Percentiles rank a stretch among this genome's conserved stretches.
These are phyloP conservation scores for Oligia fasciuncula DNA, from an alignment of 2,888 invertebrate genomes.

Conservation along the genomic window DNA sequence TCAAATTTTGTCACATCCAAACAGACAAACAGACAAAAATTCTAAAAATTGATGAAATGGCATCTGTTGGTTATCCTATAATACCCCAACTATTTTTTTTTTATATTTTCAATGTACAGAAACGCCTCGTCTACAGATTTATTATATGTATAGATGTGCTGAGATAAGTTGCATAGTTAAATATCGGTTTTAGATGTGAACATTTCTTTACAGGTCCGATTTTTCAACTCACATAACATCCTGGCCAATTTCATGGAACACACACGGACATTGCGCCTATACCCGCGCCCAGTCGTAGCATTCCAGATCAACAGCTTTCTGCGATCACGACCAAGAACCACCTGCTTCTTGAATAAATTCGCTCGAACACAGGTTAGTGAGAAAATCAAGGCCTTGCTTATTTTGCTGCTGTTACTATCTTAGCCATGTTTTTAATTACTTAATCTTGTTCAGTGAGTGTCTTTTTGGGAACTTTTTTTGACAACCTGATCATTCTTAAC, in stretches of 20 bases:
- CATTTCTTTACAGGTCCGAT: conserved; percentile 92
- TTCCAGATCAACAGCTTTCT: conserved; percentile 99
- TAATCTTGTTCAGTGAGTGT: background rate
- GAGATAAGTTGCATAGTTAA: background rate
- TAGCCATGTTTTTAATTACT: background rate
- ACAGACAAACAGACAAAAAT: too few species aligned
- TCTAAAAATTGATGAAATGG: too few species aligned
- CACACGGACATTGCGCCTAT: conserved; percentile 98
- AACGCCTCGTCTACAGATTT: too few species aligned
- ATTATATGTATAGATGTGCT: too few species aligned
- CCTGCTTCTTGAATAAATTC: conserved; percentile 97
- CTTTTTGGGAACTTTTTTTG: background rate
- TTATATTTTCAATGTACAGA: too few species aligned
- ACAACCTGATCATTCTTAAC: background rate
- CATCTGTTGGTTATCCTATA: too few species aligned
- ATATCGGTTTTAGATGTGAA: background rate
- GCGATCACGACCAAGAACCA: conserved; percentile 96
- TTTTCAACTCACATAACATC: conserved; percentile 99
- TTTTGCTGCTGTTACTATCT: background rate
- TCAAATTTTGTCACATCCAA: too few species aligned
- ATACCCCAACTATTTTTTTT: too few species aligned
- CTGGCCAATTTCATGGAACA: conserved; percentile 99
- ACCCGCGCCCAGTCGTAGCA: conserved; percentile 99
- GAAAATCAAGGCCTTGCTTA: background rate
- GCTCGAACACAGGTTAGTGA: conserved; percentile 95